Evolutionary conservation across 2,113 vertebrate species (phyloP), one percentile per base, ranked within the genome.

Genomic region (Psammodynastes pulverulentus): DNA sequence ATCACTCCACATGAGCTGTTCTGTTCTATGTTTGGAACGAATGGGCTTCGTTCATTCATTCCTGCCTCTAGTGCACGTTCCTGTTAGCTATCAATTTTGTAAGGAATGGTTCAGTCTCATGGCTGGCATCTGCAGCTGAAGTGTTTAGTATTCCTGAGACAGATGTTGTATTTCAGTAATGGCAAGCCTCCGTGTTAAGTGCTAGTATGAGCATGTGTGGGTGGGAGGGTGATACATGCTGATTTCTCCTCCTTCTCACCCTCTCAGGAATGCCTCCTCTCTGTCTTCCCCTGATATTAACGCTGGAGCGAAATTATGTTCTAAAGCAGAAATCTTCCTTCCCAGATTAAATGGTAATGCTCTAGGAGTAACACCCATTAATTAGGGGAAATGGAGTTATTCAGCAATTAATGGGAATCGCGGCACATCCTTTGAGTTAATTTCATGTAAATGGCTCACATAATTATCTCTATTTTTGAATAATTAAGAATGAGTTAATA

Each of bases 401-500:
- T 62, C 39, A 3, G 54, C 92, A 93, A 72, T 79, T 79, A 87
- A 48, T 87, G 89, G 51, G 26, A 72, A 34, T 48, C 12, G 7
- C 53, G 89, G 84, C 58, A 87, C 84, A 48, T 90, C 48, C 53
- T 90, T 87, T 26, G 58, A 90, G 86, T 79, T 90, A 90, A 86
- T 93, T 49, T 90, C 56, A 90, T 90, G 34, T 49, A 87, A 93
- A 93, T 87, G 89, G 46, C 26, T 87, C 56, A 48, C 58, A 34
- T 34, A 87, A 92, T 92, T 84, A 79, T 90, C 58, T 79, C 6
- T 19, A 84, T 43, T 79, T 79, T 72, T 39, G 48, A 90, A 90
- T 53, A 72, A 51, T 79, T 90, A 87, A 53, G 84, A 51, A 79
- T 51, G 34, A 85, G 34, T 67, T 72, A 23, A 51, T 46, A 49